phyloP scores from a whole-genome alignment of 2,113 vertebrate genomes.

The Rhagologus leucostigma region DNA sequence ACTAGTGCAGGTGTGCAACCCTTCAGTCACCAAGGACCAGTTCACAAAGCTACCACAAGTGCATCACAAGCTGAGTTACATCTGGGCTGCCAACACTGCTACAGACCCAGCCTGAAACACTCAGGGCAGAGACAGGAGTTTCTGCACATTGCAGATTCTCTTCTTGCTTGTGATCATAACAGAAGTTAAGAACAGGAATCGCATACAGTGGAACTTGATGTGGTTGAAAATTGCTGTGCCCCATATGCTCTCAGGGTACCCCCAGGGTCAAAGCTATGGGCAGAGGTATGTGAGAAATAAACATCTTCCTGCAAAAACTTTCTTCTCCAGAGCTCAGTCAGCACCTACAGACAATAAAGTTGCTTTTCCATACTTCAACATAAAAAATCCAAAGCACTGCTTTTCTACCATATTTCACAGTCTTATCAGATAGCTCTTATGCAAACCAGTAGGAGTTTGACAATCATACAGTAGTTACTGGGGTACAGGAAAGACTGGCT shows the following conservation, averaged over 20 bases:
- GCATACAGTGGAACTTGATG: not conserved
- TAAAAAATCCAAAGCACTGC: not conserved
- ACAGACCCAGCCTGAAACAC: not conserved
- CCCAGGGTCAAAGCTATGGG: not conserved
- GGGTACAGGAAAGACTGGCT: not conserved
- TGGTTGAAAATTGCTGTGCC: not conserved
- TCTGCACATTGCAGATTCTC: not conserved
- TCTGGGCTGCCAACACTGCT: not conserved
- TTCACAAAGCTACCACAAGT: not conserved
- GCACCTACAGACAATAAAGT: not conserved
- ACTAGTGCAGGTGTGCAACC: not conserved
- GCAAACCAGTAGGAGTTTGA: not conserved
- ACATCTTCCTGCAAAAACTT: not conserved
- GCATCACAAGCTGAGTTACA: fast-evolving
- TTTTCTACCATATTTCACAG: not conserved
- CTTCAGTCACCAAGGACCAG: fast-evolving
- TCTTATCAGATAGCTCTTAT: not conserved
- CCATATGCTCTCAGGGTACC: fast-evolving
- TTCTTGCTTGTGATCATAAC: not conserved
- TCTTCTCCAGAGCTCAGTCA: not conserved
- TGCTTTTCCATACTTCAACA: not conserved
- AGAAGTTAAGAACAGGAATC: not conserved
- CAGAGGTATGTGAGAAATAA: fast-evolving
- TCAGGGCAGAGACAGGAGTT: not conserved
- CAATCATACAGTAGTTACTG: not conserved